phyloP scores from a whole-genome alignment of 1,140 invertebrate genomes.

The Panagrolaimus sp. region DNA sequence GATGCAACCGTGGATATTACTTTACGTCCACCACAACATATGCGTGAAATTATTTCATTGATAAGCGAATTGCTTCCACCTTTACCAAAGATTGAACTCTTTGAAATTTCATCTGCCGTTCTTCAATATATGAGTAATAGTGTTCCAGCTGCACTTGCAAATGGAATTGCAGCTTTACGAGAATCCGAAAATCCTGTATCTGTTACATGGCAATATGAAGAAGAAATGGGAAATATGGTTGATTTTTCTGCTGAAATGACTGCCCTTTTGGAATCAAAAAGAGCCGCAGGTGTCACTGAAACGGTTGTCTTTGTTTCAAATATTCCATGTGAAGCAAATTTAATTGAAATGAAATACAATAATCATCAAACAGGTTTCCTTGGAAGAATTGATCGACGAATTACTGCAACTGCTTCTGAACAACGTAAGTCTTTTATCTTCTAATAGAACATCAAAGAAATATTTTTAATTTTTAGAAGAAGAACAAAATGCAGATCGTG shows the following conservation, averaged over 20 bases:
- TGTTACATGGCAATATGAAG: neutral
- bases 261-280: constrained; percentile 19
- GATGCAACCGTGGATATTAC: constrained; percentile 30
- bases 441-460: no score
- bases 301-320: constrained; percentile 30
- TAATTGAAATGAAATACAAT: constrained; percentile 17
- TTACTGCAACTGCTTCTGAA: constrained; percentile 10
- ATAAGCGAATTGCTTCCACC: constrained; percentile 35
- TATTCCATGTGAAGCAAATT: constrained; percentile 32
- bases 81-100: neutral
- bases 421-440: no score
- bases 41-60: constrained; percentile 50
- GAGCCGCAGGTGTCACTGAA: constrained; percentile 1
- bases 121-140: constrained; percentile 6
- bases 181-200: neutral
- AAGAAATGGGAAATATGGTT: neutral
- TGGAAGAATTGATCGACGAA: constrained; percentile 18
- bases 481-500: constrained; percentile 26
- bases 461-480: constrained; percentile 10
- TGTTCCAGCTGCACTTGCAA: constrained; percentile 5
- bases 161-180: neutral
- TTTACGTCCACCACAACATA: constrained; percentile 46
- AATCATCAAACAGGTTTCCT: constrained; percentile 21
- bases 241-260: constrained; percentile 24
- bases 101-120: constrained; percentile 3